phyloP scores from a whole-genome alignment of 1,140 invertebrate species.

The Steinernema khuongi region DNA sequence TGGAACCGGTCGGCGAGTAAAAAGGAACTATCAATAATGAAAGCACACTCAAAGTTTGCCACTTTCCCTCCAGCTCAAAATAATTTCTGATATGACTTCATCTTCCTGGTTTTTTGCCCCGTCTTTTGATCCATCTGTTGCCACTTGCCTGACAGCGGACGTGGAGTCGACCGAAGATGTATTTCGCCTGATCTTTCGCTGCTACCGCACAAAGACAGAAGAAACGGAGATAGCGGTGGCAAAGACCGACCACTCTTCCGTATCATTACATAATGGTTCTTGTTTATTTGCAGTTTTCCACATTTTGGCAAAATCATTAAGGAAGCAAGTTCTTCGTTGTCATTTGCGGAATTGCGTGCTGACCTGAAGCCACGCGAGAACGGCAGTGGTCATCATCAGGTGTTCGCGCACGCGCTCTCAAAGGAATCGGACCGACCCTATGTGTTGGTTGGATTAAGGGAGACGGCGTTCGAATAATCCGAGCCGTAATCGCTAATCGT shows the following conservation, averaged over 20 bases:
- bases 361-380: background rate
- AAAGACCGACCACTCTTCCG: background rate
- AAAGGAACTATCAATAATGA: background rate
- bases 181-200: no score
- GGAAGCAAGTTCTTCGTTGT: no score
- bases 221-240: background rate
- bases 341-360: background rate
- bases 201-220: background rate
- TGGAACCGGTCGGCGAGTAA: slow-evolving; percentile 1
- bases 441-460: slow-evolving; percentile 8
- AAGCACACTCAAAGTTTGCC: no score
- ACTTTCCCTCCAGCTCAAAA: no score
- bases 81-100: no score
- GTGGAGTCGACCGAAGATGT: no score
- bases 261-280: background rate
- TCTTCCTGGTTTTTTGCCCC: no score
- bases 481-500: slow-evolving; percentile 16
- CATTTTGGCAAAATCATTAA: background rate
- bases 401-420: background rate
- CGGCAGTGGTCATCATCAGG: slow-evolving; percentile 6
- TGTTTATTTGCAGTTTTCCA: background rate
- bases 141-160: no score
- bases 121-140: no score
- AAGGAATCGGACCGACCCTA: background rate
- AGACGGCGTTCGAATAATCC: slow-evolving; percentile 8